phyloP scores from a whole-genome alignment of 1,140 invertebrate genomes.

The Oncopeltus fasciatus region DNA sequence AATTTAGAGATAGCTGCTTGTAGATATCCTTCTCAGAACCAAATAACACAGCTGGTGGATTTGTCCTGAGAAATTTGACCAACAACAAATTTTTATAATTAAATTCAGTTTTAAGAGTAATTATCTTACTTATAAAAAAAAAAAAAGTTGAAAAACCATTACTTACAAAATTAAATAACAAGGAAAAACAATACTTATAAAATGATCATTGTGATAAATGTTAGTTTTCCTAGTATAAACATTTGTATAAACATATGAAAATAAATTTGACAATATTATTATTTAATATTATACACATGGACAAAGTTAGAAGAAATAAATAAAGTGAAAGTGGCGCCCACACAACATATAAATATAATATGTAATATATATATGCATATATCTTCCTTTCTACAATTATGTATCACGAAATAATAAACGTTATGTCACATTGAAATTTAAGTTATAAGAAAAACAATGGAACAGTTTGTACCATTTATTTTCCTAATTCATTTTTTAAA shows the following conservation, averaged over 20 bases:
- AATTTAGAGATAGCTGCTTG: too few relatives aligned
- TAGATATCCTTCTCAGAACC: too few relatives aligned
- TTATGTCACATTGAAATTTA: neutral
- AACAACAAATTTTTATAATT: neutral
- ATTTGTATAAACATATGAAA: constrained; percentile 10
- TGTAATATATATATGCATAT: neutral
- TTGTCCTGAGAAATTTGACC: neutral
- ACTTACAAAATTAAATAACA: constrained; percentile 6
- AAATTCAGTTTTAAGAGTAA: neutral
- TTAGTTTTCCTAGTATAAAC: constrained; percentile 1
- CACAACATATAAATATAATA: neutral
- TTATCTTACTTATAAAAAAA: neutral
- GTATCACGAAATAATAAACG: neutral
- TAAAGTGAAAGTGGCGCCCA: neutral
- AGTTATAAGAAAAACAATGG: neutral
- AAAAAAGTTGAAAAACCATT: neutral
- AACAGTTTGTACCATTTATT: neutral
- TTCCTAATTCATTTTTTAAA: neutral
- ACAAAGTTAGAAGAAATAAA: constrained; percentile 6
- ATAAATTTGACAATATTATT: constrained; percentile 6
- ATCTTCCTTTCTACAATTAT: constrained; percentile 5
- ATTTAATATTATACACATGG: constrained; percentile 9
- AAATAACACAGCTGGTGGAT: too few relatives aligned
- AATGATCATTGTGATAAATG: neutral
- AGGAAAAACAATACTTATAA: constrained; percentile 4